Evolutionary conservation across 2,888 invertebrate genomes (phyloP), one percentile per base, ranked within the genome.

Genomic region (Acronicta aceris): DNA sequence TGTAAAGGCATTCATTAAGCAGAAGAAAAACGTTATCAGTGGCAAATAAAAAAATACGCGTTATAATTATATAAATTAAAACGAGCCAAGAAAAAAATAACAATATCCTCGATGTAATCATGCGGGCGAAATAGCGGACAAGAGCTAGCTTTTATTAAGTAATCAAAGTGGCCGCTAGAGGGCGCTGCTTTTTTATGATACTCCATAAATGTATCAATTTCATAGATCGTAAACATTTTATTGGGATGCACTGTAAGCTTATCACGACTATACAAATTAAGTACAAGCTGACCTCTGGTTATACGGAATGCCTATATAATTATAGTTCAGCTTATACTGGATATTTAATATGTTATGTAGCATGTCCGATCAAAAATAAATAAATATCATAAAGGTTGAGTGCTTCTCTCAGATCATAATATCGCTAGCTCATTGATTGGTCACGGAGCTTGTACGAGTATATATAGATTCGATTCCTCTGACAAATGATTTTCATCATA

Each of bases 191-290:
- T 21, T 71, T 77, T 71, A 75, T 59, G 56, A 33, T 4, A 15
- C 48, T 43, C 59, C 79, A 79, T 84, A 77, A 83, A 83, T 79
- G 71, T 73, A 83, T 80, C 86, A 81, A 82, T 82, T 80, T 65
- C 70, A 81, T 81, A 76, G 71, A 41, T 78, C 82, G 76, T 87
- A 80, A 83, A 82, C 47, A 48, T 71, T 84, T 85, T 86, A 85
- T 85, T 82, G 69, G 65, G 63, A 50, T 62, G 27, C 48, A 63
- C 45, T 53, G 56, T 41, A n/a, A 5, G 5, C 10, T 7, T 10
- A 30, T 30, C 10, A 10, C 2, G 30, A 1, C 7, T 30, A 21
- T 30, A 30, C 10, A 30, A 2, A 7, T 30, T 0, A 3, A 30
- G 30, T 9, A 2, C 9, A 30, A 30, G 10, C 8, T 10, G 30